Evolutionary conservation across 2,113 vertebrate genomes (phyloP).

Genomic region (Nipponia nippon): DNA sequence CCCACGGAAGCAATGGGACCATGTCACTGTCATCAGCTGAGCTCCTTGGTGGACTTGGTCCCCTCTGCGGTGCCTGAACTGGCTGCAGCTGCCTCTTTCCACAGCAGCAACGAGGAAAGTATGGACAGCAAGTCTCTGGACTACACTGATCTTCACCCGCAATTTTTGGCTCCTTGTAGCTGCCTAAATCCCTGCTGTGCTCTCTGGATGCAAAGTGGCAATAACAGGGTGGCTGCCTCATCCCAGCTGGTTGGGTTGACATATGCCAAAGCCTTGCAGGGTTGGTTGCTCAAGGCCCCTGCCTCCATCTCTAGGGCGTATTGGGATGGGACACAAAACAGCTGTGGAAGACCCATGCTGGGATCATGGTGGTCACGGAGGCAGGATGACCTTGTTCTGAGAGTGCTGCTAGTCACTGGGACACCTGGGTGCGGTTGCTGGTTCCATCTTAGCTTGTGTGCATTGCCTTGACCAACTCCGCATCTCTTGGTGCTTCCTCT

Average conservation of each 20-base stretch:
- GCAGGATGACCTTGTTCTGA: background rate
- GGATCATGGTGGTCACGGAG: background rate
- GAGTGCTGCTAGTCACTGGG: background rate
- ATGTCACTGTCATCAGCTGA: background rate
- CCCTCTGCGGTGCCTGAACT: background rate
- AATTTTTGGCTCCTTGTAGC: background rate
- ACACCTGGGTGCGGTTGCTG: background rate
- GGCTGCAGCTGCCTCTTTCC: background rate
- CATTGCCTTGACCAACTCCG: background rate
- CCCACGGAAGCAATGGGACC: background rate
- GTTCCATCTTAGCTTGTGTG: background rate
- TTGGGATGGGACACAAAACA: background rate
- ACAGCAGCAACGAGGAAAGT: background rate
- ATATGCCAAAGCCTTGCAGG: background rate
- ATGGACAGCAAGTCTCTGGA: background rate
- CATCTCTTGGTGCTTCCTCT: background rate
- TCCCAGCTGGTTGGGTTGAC: background rate
- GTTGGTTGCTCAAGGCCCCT: background rate
- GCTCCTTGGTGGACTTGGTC: background rate
- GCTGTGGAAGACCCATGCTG: background rate
- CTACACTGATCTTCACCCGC: background rate
- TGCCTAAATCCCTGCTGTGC: background rate
- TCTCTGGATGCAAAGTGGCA: background rate
- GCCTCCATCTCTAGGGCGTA: background rate
- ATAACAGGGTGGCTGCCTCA: background rate